Percentiles rank a stretch among this genome's conserved stretches.
Conservation (phyloP, 1,140 invertebrate species). For the Aphaenogaster floridana region DNA sequence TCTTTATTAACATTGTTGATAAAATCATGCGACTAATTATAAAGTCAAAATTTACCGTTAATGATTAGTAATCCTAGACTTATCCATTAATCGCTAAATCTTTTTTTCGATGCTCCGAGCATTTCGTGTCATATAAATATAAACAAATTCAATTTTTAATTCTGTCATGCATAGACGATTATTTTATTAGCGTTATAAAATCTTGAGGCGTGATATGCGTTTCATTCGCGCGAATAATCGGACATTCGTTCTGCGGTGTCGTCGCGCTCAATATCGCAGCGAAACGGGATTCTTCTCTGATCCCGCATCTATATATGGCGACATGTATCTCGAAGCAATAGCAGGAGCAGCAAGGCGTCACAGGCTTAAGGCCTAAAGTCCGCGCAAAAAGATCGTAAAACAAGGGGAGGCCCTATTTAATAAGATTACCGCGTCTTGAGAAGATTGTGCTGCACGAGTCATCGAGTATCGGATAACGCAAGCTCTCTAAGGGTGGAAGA, state of each 20-base stretch:
- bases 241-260: constrained; percentile 31
- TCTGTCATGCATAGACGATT: neutral
- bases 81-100: neutral
- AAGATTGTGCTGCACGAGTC: constrained; percentile 79
- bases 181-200: constrained; percentile 25
- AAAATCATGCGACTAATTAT: neutral
- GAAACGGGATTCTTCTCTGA: constrained; percentile 74
- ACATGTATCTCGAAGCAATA: constrained; percentile 61
- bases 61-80: neutral
- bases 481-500: constrained; percentile 70
- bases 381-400: constrained; percentile 81
- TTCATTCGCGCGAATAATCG: constrained; percentile 70
- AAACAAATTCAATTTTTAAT: constrained; percentile 2
- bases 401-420: constrained; percentile 82
- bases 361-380: constrained; percentile 78
- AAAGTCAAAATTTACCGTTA: neutral
- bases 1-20: neutral
- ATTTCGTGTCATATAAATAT: neutral
- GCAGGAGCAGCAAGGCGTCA: constrained; percentile 60
- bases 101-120: neutral
- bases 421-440: constrained; percentile 81
- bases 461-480: constrained; percentile 78
- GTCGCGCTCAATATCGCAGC: constrained; percentile 66
- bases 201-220: neutral
- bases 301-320: constrained; percentile 64